Evolutionary conservation across 2,113 vertebrate species (phyloP).

Genomic region (Nannospalax galili): DNA sequence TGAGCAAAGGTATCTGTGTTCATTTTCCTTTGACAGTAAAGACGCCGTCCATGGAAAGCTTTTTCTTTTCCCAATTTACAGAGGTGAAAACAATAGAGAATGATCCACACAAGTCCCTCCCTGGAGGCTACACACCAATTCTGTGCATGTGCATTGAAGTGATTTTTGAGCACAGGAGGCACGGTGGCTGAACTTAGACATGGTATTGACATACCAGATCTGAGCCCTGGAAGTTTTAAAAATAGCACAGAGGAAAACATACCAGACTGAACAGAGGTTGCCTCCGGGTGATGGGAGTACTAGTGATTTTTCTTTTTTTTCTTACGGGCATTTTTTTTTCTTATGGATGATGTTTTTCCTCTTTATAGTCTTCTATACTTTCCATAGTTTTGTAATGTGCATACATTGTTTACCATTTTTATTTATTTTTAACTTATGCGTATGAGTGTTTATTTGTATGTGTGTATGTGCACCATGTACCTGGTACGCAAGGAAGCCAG

Average conservation of each 20-base stretch:
- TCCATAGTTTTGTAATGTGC: neutral
- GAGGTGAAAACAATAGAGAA: constrained; percentile 26
- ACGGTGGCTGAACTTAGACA: constrained; percentile 20
- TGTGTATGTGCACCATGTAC: too few species aligned
- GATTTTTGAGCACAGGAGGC: neutral
- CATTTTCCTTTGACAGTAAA: constrained; percentile 34
- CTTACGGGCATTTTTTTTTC: neutral
- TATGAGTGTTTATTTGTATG: too few species aligned
- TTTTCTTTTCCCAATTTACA: neutral
- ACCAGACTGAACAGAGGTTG: neutral
- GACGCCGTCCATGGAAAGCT: neutral
- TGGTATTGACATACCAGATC: neutral
- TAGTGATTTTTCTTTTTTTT: neutral
- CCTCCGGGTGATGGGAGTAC: neutral
- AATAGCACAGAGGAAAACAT: neutral
- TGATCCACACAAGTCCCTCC: neutral
- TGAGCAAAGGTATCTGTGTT: neutral
- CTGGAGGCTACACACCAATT: neutral
- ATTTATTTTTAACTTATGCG: too few species aligned
- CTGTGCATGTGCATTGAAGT: neutral
- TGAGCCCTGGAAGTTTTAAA: neutral
- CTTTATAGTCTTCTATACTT: neutral
- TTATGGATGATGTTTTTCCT: neutral
- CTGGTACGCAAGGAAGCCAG: too few species aligned
- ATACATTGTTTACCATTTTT: too few species aligned